Percentiles rank a stretch among this genome's conserved stretches.
These are phyloP conservation scores for Mirza zaza DNA, from an alignment of 2,113 vertebrate species.

Conservation along the genomic window DNA sequence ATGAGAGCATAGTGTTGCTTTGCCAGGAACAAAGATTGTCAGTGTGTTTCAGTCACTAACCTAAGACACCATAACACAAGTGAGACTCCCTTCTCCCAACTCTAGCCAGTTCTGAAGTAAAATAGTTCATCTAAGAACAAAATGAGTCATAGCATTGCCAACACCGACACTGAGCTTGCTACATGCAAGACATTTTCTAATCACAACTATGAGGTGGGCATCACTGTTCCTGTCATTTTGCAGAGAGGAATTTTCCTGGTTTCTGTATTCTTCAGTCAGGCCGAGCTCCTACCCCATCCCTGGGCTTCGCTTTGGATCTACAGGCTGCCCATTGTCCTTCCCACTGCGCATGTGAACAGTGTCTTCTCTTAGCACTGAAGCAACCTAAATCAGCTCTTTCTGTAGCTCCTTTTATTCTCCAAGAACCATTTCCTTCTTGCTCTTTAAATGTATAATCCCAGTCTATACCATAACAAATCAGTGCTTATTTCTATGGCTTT, in stretches of 20 bases:
- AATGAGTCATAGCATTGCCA: neutral
- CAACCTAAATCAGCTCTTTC: neutral
- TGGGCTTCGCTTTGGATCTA: neutral
- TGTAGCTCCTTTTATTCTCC: neutral
- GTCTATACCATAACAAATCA: neutral
- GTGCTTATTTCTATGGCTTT: neutral
- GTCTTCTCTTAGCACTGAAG: neutral
- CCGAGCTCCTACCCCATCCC: neutral
- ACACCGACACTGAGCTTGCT: neutral
- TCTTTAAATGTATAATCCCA: neutral
- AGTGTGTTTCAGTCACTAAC: conserved; percentile 70
- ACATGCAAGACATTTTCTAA: neutral
- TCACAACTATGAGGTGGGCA: neutral
- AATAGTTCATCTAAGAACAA: conserved; percentile 64
- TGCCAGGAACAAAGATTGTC: conserved; percentile 75
- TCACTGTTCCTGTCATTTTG: neutral
- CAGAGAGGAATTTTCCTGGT: neutral
- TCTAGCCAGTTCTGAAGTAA: conserved; percentile 17
- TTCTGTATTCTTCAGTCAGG: neutral
- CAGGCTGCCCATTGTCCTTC: neutral
- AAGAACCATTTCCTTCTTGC: neutral
- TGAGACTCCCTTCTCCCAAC: conserved; percentile 48
- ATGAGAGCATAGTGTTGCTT: conserved; percentile 57
- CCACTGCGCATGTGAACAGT: neutral
- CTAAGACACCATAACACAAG: conserved; percentile 67